Percentiles rank a stretch among this genome's conserved stretches.
Conservation (phyloP, 53 echinoderm and acorn worm species). For the Zoroaster sp. region DNA sequence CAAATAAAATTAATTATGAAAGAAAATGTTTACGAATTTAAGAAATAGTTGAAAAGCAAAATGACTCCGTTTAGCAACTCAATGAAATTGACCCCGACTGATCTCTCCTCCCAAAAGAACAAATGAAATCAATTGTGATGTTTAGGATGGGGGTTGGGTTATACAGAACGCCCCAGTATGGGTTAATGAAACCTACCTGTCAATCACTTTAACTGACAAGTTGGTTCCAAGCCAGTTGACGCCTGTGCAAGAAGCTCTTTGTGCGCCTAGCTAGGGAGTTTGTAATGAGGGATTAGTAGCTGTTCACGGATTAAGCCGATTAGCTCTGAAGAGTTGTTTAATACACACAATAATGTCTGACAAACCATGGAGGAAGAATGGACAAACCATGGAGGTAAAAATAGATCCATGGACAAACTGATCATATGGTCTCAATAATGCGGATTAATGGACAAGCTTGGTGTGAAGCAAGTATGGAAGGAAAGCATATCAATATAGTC, state of each 20-base stretch:
- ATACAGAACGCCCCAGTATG: not conserved
- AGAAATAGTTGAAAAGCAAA: too few species aligned
- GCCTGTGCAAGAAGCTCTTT: not conserved
- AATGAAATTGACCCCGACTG: too few species aligned
- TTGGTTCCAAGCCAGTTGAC: not conserved
- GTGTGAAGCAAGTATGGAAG: too few species aligned
- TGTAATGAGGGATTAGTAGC: not conserved
- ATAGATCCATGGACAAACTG: too few species aligned
- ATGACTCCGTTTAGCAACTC: too few species aligned
- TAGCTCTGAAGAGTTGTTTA: not conserved
- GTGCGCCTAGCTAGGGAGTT: not conserved
- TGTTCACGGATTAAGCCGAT: not conserved
- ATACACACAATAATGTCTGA: not conserved
- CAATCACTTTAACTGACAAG: not conserved
- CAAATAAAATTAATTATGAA: too few species aligned
- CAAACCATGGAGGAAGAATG: too few species aligned
- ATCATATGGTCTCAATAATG: too few species aligned
- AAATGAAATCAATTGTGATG: not conserved
- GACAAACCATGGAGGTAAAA: too few species aligned
- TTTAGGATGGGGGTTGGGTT: conserved; percentile 15
- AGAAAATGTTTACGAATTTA: too few species aligned
- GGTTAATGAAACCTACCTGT: not conserved
- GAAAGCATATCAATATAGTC: too few species aligned
- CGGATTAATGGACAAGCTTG: too few species aligned
- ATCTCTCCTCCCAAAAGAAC: not conserved